A percentile compares a stretch with the other conserved stretches of the same genome.
Evolutionary conservation across 2,113 vertebrate species (phyloP).

Genomic region (Saccopteryx bilineata): DNA sequence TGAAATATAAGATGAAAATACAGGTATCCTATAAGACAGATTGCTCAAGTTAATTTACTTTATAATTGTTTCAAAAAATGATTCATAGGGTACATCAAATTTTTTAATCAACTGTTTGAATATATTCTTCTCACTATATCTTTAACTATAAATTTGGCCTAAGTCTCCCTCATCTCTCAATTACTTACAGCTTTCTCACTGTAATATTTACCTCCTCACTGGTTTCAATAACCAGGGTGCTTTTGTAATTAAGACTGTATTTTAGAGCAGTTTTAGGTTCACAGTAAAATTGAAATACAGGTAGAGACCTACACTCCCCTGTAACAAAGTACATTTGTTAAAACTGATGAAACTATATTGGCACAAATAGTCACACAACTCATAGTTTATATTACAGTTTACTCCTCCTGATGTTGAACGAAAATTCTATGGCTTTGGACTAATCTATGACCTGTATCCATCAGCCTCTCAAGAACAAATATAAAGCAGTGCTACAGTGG

Average conservation of each 20-base stretch:
- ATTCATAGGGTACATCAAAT: background rate
- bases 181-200: background rate
- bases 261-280: background rate
- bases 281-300: background rate
- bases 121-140: background rate
- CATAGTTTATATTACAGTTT: background rate
- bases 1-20: constrained; percentile 14
- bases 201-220: background rate
- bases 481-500: background rate
- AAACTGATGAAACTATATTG: background rate
- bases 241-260: background rate
- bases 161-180: background rate
- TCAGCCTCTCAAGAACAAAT: background rate
- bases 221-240: background rate
- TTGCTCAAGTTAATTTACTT: background rate
- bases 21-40: background rate
- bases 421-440: background rate
- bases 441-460: background rate
- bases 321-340: background rate
- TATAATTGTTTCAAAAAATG: constrained; percentile 17
- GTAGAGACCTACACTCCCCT: background rate
- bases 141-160: background rate
- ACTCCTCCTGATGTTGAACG: background rate
- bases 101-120: constrained; percentile 5
- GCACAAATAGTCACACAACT: background rate